Evolutionary conservation across 2,888 invertebrate species (phyloP).

Genomic region (Phyllotreta striolata): DNA sequence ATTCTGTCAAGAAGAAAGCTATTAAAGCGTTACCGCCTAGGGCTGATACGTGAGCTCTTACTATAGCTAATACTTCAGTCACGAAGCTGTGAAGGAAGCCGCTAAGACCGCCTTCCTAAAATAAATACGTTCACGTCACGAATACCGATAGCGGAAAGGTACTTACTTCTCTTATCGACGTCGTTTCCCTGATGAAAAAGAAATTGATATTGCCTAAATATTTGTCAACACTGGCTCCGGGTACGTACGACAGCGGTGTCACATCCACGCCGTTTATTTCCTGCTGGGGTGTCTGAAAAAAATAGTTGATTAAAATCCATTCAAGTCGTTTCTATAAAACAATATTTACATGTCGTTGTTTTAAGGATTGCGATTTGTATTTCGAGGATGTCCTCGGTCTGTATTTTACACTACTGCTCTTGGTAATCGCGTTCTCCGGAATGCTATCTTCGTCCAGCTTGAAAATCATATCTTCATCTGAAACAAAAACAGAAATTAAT

Average conservation of each 20-base stretch:
- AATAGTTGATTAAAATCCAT: slow-evolving; percentile 18
- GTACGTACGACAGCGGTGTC: slow-evolving; percentile 81
- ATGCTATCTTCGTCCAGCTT: slow-evolving; percentile 80
- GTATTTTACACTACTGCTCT: slow-evolving; percentile 60
- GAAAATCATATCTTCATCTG: slow-evolving; percentile 84
- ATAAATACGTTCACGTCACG: slow-evolving; percentile 30
- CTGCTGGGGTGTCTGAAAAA: slow-evolving; percentile 58
- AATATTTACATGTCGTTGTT: slow-evolving; percentile 56
- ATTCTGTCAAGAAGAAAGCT: slow-evolving; percentile 91
- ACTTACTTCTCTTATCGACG: slow-evolving; percentile 81
- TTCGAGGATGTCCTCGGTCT: slow-evolving; percentile 66
- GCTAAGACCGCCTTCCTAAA: slow-evolving; percentile 85
- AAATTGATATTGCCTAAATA: slow-evolving; percentile 92
- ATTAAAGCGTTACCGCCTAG: slow-evolving; percentile 96
- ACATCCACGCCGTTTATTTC: slow-evolving; percentile 76
- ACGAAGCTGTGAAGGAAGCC: slow-evolving; percentile 95
- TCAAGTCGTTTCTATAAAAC: too few relatives aligned
- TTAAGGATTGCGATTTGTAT: slow-evolving; percentile 50
- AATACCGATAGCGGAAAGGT: neutral
- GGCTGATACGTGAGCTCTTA: slow-evolving; percentile 90
- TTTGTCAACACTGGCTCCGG: slow-evolving; percentile 79
- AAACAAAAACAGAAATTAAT: slow-evolving; percentile 28
- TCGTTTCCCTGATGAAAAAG: slow-evolving; percentile 95
- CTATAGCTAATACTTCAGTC: slow-evolving; percentile 91
- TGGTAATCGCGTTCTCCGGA: slow-evolving; percentile 52